These are phyloP conservation scores for Sinhomidia bicolor DNA, from an alignment of 2,888 invertebrate genomes.

Conservation along the genomic window DNA sequence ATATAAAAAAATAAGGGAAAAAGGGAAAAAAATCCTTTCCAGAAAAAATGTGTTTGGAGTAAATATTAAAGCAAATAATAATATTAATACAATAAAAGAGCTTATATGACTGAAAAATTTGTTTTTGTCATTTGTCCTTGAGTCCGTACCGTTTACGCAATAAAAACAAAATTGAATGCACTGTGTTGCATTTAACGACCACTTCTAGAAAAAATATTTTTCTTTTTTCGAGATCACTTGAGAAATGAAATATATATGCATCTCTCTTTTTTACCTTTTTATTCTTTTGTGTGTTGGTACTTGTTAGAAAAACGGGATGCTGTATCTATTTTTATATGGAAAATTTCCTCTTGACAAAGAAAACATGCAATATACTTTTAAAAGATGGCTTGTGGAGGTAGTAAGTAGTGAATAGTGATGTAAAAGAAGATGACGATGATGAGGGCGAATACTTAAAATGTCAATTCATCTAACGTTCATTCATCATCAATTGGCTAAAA, in stretches of 20 bases:
- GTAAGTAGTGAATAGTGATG: too few species aligned
- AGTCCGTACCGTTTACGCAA: neutral
- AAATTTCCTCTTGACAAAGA: too few species aligned
- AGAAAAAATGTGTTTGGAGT: too few species aligned
- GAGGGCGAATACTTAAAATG: constrained; percentile 42
- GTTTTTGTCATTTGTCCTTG: neutral
- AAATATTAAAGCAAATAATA: neutral
- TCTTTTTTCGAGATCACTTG: constrained; percentile 14
- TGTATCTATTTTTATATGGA: too few species aligned
- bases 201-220: neutral
- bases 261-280: neutral
- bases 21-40: too few species aligned
- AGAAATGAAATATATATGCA: neutral
- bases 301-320: neutral
- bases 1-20: too few species aligned
- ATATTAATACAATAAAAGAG: too few species aligned
- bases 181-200: constrained; percentile 39
- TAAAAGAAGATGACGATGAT: neutral
- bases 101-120: neutral
- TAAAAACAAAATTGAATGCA: neutral
- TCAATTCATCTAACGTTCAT: constrained; percentile 63
- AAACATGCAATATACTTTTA: too few species aligned
- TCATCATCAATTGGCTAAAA: constrained; percentile 62
- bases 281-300: neutral
- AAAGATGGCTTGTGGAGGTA: too few species aligned